Base-by-base conservation (phyloP, 2,113 vertebrate species). In the Solenodon paradoxus region DNA sequence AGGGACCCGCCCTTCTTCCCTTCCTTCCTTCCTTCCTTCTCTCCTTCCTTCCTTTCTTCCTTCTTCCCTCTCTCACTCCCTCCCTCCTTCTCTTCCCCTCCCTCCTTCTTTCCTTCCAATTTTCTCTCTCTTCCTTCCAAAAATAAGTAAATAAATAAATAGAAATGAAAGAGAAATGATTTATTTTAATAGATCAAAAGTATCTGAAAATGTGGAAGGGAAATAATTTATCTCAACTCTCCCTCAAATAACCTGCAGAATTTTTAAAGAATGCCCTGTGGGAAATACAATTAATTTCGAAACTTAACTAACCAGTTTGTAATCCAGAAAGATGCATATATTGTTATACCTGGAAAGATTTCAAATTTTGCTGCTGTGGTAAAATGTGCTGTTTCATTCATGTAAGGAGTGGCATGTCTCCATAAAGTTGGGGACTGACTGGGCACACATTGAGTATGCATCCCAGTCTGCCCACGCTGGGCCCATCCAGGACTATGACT, bases 281-380 rank as follows among this genome's bases (percentile, higher is more conserved):
- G 55, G 74, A 66, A 49, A 7, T 68, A 72, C 2, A 66, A 28
- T 81, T 95, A 91, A 90, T 90, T 86, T 92, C 90, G 83, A 83
- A 93, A 93, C 42, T 66, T 16, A 92, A 71, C 16, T 35, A 90
- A 66, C 47, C 35, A 77, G 49, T 86, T 85, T 92, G 26, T 72
- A 66, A 89, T 84, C 53, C 49, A 61, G 61, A 92, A 88, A 28
- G 17, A 35, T 64, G 13, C 5, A 28, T 72, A n/a, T 53, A 45
- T 90, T 82, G 35, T 40, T 87, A 40, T 2, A 82, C 53, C 92
- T 77, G 22, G 12, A 75, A 96, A 26, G 35, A 61, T 64, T 42
- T 78, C 68, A 81, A 57, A 78, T 92, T 72, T 82, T 59, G 68
- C n/a, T 59, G 10, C 5, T 47, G 13, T 24, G 13, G 0, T 28